phyloP scores from a whole-genome alignment of 2,888 invertebrate genomes.

The Drosophila cognata region DNA sequence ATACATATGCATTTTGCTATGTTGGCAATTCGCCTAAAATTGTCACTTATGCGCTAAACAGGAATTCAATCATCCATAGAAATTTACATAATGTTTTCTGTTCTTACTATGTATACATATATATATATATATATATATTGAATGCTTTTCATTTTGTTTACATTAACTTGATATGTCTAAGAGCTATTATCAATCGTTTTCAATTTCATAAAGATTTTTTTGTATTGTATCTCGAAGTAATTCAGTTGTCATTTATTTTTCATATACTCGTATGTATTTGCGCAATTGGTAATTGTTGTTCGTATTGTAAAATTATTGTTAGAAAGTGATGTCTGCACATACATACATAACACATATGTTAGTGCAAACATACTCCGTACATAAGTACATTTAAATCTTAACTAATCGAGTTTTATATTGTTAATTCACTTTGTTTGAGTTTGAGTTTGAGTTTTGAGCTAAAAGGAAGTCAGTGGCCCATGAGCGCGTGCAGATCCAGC shows the following conservation, averaged over 20 bases:
- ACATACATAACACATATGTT: conserved; percentile 9
- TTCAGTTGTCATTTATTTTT: conserved; percentile 44
- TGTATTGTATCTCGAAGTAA: conserved; percentile 65
- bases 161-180: conserved; percentile 85
- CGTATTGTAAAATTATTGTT: conserved; percentile 50
- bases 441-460: conserved; percentile 52
- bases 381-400: conserved; percentile 32
- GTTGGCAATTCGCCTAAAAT: conserved; percentile 44
- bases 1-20: conserved; percentile 14
- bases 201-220: conserved; percentile 64
- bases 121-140: conserved; percentile 38
- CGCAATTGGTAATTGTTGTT: conserved; percentile 5
- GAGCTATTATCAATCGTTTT: conserved; percentile 85
- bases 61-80: conserved; percentile 61
- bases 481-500: conserved; percentile 36
- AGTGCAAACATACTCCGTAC: not conserved
- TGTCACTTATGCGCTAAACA: conserved; percentile 70
- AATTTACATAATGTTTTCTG: conserved; percentile 40
- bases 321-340: conserved; percentile 38
- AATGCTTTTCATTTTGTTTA: conserved; percentile 55
- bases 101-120: conserved; percentile 34
- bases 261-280: conserved; percentile 10
- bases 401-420: conserved; percentile 49
- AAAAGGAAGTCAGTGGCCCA: conserved; percentile 41
- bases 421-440: conserved; percentile 57